Evolutionary conservation across 2,888 invertebrate genomes (phyloP), one percentile per base, ranked within the genome.

Genomic region (Hyles lineata): DNA sequence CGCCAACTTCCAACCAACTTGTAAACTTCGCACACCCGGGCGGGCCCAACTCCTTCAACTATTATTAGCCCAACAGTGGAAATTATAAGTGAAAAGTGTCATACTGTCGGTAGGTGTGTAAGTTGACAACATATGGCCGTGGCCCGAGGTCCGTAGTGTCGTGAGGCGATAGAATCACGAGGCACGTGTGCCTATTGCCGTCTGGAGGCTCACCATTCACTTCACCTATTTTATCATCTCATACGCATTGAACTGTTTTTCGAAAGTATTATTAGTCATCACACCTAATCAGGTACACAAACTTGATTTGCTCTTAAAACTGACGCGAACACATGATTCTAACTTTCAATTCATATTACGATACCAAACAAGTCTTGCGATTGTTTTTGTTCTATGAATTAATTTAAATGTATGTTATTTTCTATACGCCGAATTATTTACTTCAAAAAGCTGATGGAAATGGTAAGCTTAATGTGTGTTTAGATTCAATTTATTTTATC

Each of bases 181-280:
- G 74, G 87, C 93, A 92, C 93, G 92, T 93, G 93, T 89, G 85
- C 84, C 83, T 88, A 88, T 86, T 87, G 85, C 83, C 82, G 84
- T 85, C 88, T 89, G 89, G 91, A 91, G 91, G 89, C 87, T 90
- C 90, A 89, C 91, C 94, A 85, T 90, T 94, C 94, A 93, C 94
- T 92, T 93, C 88, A 88, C 89, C 90, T 90, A 91, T 90, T 90
- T 86, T 84, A 87, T 88, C 86, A 87, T 87, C 87, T 88, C 85
- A 85, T 84, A 90, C 88, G 87, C 85, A 86, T 80, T 86, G 79
- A 81, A 84, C 81, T 82, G 82, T 83, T 85, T 86, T 90, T 87
- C 85, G 85, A 86, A 89, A 88, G 87, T 88, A 82, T 78, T 77
- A 85, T 89, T 89, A 90, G 87, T 90, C 87, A 89, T 83, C 84